These are phyloP conservation scores for Hydra vulgaris DNA, from an alignment of 30 jellyfish, hydroid and myxozoan species.

Conservation along the genomic window DNA sequence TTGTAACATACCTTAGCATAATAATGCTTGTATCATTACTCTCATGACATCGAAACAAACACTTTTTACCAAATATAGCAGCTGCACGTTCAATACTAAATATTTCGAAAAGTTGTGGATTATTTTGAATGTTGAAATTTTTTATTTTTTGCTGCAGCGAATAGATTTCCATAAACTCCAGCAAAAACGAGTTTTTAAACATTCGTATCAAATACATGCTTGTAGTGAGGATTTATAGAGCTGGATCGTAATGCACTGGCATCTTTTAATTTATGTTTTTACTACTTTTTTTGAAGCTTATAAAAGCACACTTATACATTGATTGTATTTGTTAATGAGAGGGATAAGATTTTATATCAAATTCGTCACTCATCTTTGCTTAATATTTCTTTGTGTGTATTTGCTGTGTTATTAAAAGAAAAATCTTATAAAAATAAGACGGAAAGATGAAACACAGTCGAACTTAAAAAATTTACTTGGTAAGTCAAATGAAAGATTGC, in stretches of 20 bases:
- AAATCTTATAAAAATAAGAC: not conserved
- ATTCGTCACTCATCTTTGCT: not conserved
- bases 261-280: not conserved
- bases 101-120: not conserved
- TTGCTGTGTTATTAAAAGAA: no score
- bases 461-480: not conserved
- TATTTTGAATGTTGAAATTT: not conserved
- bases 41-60: not conserved
- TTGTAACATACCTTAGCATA: no score
- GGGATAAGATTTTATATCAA: not conserved
- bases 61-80: not conserved
- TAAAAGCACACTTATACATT: not conserved
- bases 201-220: not conserved
- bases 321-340: not conserved
- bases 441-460: not conserved
- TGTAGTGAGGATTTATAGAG: not conserved
- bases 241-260: not conserved
- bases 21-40: not conserved
- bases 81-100: not conserved
- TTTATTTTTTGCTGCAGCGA: not conserved
- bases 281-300: not conserved
- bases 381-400: no score
- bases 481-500: not conserved
- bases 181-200: not conserved
- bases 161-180: not conserved